Base-by-base conservation (phyloP, 2,113 vertebrate genomes). In the Poicephalus gulielmi region DNA sequence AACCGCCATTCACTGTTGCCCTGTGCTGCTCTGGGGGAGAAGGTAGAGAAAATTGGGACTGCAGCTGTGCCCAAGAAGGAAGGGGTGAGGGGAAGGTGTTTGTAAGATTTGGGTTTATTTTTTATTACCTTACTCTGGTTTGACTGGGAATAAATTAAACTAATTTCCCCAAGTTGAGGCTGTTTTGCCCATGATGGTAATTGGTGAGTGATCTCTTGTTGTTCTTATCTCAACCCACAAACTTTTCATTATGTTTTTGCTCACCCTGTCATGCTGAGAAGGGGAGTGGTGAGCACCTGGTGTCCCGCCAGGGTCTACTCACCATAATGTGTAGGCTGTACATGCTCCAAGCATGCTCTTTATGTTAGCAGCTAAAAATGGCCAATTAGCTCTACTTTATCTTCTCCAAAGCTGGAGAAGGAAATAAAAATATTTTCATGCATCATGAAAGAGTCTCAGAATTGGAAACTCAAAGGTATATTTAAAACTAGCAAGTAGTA, bases 11-110 rank as follows among this genome's bases (percentile, higher is more conserved):
- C 27, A 25, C 18, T 30, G 15, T n/a, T 31, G 13, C 20, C 35
- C 7, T 52, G 17, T 0, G 0, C 10, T 17, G 9, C 4, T 57
- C 17, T 4, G 7, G 15, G 9, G 55, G 5, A 79, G 7, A 10
- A 64, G 30, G 11, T 18, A 74, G 11, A 70, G 16, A 79, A 52
- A 33, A 39, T 41, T 3, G 0, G 1, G 8, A 15, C 5, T 44
- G 22, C 62, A 60, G 8, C 33, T 78, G 33, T 69, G 5, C 55
- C 20, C 2, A 11, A 30, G 23, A 69, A 83, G 17, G 15, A 6
- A 43, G 5, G 7, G 13, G 4, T 19, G 39, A 11, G 33, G 4
- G 6, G 8, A 68, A 57, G 13, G 22, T 22, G 13, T 3, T 49
- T 57, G 60, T 44, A 79, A 18, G 8, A 27, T 70, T 53, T 60